Conservation (phyloP, 2,888 invertebrate species). For the Tachystola acroxantha region DNA sequence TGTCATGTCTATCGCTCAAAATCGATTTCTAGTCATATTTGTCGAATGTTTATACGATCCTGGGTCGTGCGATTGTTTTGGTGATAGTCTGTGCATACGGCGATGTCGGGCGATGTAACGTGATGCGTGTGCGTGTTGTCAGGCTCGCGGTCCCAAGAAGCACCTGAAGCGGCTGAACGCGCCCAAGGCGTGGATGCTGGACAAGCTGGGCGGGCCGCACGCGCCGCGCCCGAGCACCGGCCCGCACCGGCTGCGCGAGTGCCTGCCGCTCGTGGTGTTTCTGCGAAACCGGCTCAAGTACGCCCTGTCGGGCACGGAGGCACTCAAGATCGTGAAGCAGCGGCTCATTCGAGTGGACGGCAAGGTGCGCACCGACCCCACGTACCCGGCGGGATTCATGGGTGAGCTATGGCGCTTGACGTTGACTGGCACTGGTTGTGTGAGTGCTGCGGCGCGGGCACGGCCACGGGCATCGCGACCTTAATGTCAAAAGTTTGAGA, state of each 20-base stretch:
- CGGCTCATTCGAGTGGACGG: slow-evolving; percentile 98
- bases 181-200: slow-evolving; percentile 99
- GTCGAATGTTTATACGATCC: background rate
- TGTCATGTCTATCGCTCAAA: background rate
- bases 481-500: too few species aligned
- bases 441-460: too few species aligned
- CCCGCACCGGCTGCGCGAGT: slow-evolving; percentile 98
- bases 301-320: slow-evolving; percentile 97
- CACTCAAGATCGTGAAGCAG: slow-evolving; percentile 98
- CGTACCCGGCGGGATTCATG: slow-evolving; percentile 99
- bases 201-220: slow-evolving; percentile 98
- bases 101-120: too few species aligned
- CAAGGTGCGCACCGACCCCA: slow-evolving; percentile 97
- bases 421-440: too few species aligned
- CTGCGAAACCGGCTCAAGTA: slow-evolving; percentile 98
- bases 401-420: slow-evolving; percentile 81
- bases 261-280: slow-evolving; percentile 96
- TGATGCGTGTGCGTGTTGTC: slow-evolving; percentile 31
- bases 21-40: background rate
- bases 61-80: background rate
- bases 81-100: background rate
- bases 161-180: slow-evolving; percentile 99
- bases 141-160: slow-evolving; percentile 99
- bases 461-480: too few species aligned
- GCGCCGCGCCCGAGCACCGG: slow-evolving; percentile 98